A percentile compares a stretch with the other conserved stretches of the same genome.
Evolutionary conservation across 2,888 invertebrate genomes (phyloP).

Genomic region (Panopea generosa): DNA sequence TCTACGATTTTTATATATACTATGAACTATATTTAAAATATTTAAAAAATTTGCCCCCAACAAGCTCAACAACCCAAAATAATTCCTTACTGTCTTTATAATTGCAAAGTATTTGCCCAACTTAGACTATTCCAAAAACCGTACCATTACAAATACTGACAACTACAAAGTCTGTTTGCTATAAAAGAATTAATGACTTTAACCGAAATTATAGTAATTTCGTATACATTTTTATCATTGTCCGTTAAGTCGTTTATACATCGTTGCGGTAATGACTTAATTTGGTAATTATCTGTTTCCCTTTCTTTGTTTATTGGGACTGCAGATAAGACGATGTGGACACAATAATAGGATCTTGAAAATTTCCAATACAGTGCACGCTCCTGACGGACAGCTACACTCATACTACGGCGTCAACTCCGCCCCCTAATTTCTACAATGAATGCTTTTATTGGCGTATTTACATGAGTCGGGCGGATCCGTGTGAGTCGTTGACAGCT

Average conservation of each 20-base stretch:
- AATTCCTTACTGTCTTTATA: conserved; percentile 30
- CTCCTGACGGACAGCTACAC: conserved; percentile 11
- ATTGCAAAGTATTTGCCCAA: conserved; percentile 24
- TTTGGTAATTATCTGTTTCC: conserved; percentile 60
- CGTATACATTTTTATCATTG: conserved; percentile 44
- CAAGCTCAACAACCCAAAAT: conserved; percentile 16
- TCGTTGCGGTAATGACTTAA: conserved; percentile 57
- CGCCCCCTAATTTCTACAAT: conserved; percentile 13
- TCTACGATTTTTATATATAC: too few relatives aligned
- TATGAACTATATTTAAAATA: too few relatives aligned
- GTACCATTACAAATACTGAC: neutral
- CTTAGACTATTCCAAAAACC: conserved; percentile 6
- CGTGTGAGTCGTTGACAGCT: conserved; percentile 46
- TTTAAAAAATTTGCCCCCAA: conserved; percentile 53
- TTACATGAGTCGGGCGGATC: conserved; percentile 23
- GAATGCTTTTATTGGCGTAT: conserved; percentile 17
- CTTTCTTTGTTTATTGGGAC: conserved; percentile 53
- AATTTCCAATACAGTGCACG: neutral
- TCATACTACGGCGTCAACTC: neutral
- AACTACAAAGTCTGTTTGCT: too few relatives aligned
- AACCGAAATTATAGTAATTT: conserved; percentile 57
- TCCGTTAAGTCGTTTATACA: conserved; percentile 58
- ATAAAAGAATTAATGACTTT: conserved; percentile 30
- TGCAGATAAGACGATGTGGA: conserved; percentile 26
- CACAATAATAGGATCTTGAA: too few relatives aligned